Evolutionary conservation across 2,888 invertebrate species (phyloP).

Genomic region (Caenorhabditis afra): DNA sequence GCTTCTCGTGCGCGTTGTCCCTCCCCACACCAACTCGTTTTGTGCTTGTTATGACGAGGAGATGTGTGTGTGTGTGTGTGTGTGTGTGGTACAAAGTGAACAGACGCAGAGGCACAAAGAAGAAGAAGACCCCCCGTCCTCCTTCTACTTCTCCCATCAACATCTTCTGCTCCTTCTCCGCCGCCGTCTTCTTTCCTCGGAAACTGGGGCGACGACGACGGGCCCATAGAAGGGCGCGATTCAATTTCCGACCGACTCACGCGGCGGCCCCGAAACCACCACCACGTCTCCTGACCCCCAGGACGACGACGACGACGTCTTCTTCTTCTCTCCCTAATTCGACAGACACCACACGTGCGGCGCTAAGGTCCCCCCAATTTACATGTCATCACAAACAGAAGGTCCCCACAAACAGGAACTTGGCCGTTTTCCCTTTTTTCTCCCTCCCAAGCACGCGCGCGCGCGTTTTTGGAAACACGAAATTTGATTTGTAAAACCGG

Average conservation of each 20-base stretch:
- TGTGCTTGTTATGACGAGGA: too few species aligned
- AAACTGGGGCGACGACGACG: neutral
- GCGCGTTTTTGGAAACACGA: slow-evolving; percentile 10
- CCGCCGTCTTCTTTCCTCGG: neutral
- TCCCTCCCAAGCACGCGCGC: slow-evolving; percentile 1
- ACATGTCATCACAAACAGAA: neutral
- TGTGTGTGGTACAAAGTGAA: neutral
- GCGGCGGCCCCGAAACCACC: too few species aligned
- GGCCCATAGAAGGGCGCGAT: too few species aligned
- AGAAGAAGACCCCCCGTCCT: neutral
- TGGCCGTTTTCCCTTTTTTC: neutral
- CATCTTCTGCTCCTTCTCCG: neutral
- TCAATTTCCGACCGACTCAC: too few species aligned
- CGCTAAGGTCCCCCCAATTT: neutral
- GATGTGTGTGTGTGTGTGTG: too few species aligned
- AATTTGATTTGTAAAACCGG: neutral
- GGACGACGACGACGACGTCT: neutral
- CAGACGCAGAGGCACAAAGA: slow-evolving; percentile 1
- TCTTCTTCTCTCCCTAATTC: neutral
- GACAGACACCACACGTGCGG: neutral
- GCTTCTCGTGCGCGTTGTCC: too few species aligned
- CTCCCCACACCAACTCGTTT: too few species aligned
- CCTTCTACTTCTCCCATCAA: neutral
- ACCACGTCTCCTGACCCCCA: too few species aligned
- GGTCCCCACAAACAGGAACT: neutral